Conservation (phyloP, 2,888 invertebrate species). For the Pardosa pseudoannulata region DNA sequence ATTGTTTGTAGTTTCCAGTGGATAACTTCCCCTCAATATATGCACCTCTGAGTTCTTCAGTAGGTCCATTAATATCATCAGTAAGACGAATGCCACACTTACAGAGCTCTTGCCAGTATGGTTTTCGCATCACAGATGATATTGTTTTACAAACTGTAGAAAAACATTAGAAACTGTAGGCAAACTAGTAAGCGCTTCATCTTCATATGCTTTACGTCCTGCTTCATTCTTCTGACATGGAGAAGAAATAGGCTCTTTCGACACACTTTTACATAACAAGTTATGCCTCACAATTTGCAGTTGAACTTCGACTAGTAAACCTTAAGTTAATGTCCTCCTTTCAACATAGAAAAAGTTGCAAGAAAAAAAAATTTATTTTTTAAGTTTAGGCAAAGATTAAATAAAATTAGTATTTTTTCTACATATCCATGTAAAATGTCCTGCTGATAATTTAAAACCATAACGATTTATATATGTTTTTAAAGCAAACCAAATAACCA, state of each 20-base stretch:
- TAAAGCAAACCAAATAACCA: no score
- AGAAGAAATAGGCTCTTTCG: background rate
- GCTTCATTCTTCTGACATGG: background rate
- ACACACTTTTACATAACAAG: no score
- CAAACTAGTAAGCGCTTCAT: background rate
- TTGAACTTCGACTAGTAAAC: background rate
- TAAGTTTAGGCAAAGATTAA: no score
- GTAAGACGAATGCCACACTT: conserved; percentile 4
- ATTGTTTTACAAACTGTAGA: background rate
- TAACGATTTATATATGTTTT: no score
- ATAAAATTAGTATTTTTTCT: no score
- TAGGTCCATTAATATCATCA: background rate
- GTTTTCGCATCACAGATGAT: background rate
- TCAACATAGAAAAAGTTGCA: no score
- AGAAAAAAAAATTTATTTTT: no score
- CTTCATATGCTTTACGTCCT: background rate
- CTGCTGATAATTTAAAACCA: no score
- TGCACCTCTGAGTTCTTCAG: background rate
- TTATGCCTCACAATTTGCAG: background rate
- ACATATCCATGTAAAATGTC: no score
- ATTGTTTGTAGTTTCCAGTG: background rate
- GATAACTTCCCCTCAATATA: background rate
- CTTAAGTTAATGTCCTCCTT: no score
- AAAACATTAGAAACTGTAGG: background rate
- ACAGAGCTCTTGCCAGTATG: background rate